Conservation (phyloP, 2,888 invertebrate species). For the Rosalia funebris region DNA sequence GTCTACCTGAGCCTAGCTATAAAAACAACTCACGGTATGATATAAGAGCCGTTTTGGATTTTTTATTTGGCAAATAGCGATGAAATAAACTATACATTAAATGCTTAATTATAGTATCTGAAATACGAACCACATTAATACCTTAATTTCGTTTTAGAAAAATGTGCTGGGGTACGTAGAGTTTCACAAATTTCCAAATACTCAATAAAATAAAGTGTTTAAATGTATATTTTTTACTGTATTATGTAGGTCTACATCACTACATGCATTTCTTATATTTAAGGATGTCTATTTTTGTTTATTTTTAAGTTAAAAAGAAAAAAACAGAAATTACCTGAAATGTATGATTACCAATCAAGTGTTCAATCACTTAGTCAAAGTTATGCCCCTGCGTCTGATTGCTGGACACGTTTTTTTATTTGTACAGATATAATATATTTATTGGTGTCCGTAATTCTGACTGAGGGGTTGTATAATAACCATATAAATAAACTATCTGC, state of each 20-base stretch:
- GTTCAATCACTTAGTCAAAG: conserved; percentile 59
- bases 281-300: conserved; percentile 45
- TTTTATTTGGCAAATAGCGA: too few species aligned
- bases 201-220: conserved; percentile 48
- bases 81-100: too few species aligned
- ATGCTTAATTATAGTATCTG: too few species aligned
- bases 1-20: too few species aligned
- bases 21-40: too few species aligned
- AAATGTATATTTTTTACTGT: conserved; percentile 52
- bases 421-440: conserved; percentile 60
- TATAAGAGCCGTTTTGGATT: too few species aligned
- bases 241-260: conserved; percentile 43
- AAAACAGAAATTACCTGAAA: conserved; percentile 52
- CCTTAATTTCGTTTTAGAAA: too few species aligned
- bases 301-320: conserved; percentile 35
- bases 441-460: conserved; percentile 45
- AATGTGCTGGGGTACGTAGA: conserved; percentile 36
- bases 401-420: conserved; percentile 43
- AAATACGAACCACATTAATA: too few species aligned
- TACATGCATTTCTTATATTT: conserved; percentile 40
- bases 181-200: conserved; percentile 57
- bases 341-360: conserved; percentile 59
- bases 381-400: conserved; percentile 39
- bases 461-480: conserved; percentile 60
- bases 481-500: conserved; percentile 60